These are phyloP conservation scores for Laothoe populi DNA, from an alignment of 2,888 invertebrate species.

Conservation along the genomic window DNA sequence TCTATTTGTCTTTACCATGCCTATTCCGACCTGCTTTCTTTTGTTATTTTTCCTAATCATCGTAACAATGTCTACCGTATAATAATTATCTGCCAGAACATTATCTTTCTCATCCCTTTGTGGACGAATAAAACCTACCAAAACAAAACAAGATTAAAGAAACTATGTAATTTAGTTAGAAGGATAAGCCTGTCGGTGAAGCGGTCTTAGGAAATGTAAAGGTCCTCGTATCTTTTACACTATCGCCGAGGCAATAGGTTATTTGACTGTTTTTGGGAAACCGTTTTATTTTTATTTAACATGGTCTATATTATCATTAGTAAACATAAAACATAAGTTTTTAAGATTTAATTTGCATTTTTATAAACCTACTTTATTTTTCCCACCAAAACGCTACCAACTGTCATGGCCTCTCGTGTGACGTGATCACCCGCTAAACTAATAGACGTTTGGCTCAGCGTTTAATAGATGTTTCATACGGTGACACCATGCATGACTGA, in stretches of 20 bases:
- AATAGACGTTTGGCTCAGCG: too few species aligned
- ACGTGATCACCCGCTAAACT: too few species aligned
- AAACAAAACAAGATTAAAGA: conserved; percentile 9
- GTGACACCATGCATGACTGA: too few species aligned
- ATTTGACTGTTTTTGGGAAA: too few species aligned
- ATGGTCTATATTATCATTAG: too few species aligned
- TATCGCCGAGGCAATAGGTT: conserved; percentile 49
- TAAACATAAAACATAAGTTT: too few species aligned
- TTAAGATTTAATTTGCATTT: too few species aligned
- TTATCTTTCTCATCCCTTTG: conserved; percentile 6
- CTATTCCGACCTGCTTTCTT: background rate
- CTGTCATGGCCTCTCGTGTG: too few species aligned
- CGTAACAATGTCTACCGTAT: background rate
- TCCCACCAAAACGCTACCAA: too few species aligned
- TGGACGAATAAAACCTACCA: background rate
- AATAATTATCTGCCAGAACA: background rate
- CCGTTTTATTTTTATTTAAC: too few species aligned
- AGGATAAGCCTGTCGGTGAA: conserved; percentile 4
- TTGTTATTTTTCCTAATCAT: conserved; percentile 1
- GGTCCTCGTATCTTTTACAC: background rate
- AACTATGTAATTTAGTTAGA: conserved; percentile 4
- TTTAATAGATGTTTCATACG: too few species aligned
- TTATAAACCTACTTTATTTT: too few species aligned
- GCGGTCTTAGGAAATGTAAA: conserved; percentile 12
- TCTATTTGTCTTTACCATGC: background rate